Evolutionary conservation across 1,140 invertebrate genomes (phyloP).

Genomic region (Neodiprion lecontei): DNA sequence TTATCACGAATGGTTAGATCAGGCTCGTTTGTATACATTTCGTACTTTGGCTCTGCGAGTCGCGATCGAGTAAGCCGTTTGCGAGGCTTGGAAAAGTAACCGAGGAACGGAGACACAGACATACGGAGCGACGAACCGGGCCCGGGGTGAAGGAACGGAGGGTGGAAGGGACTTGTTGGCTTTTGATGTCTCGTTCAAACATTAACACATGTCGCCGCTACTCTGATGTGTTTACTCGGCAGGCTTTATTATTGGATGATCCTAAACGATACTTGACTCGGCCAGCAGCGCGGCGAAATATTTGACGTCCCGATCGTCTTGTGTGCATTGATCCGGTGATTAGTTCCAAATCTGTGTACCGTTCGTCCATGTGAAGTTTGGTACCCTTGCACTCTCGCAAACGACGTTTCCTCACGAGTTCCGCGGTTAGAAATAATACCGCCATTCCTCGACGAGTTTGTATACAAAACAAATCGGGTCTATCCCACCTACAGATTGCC

Average conservation of each 20-base stretch:
- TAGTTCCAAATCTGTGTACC: no score
- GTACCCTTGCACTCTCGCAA: no score
- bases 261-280: conserved; percentile 4
- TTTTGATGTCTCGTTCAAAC: conserved; percentile 61
- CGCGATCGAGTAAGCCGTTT: background rate
- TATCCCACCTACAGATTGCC: no score
- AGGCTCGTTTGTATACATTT: no score
- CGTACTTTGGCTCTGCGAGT: background rate
- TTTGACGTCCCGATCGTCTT: background rate
- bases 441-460: no score
- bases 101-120: conserved; percentile 15
- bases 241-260: conserved; percentile 29
- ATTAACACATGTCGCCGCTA: conserved; percentile 57
- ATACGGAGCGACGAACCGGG: background rate
- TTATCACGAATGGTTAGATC: no score
- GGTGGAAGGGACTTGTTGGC: conserved; percentile 32
- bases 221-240: conserved; percentile 55
- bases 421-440: no score
- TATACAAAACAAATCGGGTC: no score
- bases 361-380: no score
- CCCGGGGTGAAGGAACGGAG: conserved; percentile 29
- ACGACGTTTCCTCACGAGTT: no score
- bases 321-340: background rate
- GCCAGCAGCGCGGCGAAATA: background rate
- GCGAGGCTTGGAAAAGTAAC: background rate